These are phyloP conservation scores for Pachydiplax longipennis DNA, from an alignment of 2,888 invertebrate genomes.

Conservation along the genomic window DNA sequence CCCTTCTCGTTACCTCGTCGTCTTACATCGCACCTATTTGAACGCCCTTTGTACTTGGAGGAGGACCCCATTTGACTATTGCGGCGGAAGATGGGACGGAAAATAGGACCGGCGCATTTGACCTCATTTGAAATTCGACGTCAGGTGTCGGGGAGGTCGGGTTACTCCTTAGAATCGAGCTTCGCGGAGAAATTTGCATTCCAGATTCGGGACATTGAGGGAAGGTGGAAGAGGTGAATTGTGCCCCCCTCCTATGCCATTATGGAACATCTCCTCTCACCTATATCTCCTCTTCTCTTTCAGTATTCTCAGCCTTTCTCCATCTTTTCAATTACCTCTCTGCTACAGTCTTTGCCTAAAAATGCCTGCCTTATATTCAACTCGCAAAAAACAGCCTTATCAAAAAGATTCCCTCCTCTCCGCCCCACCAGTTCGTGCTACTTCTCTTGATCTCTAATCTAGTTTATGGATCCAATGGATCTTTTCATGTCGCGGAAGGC, in stretches of 20 bases:
- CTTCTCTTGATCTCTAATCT: neutral
- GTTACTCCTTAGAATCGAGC: constrained; percentile 28
- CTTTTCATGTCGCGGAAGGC: neutral
- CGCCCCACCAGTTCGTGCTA: neutral
- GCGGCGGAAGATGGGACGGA: neutral
- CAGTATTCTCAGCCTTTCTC: neutral
- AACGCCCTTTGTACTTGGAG: neutral
- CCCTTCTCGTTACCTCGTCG: neutral
- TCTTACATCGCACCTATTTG: neutral
- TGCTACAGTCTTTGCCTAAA: neutral
- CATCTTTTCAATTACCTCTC: neutral
- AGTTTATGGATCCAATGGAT: neutral
- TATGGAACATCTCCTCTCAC: neutral
- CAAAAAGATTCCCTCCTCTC: neutral
- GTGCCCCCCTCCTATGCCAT: neutral
- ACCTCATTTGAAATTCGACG: constrained; percentile 44
- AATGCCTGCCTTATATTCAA: neutral
- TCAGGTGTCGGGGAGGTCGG: constrained; percentile 34
- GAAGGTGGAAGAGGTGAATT: neutral
- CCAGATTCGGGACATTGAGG: constrained; percentile 26
- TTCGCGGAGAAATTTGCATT: constrained; percentile 31
- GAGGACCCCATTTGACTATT: neutral
- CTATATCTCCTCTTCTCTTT: neutral
- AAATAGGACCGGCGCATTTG: constrained; percentile 30
- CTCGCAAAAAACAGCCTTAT: neutral